Conservation (phyloP, 2,113 vertebrate species). For the Oreochromis tanganicae region DNA sequence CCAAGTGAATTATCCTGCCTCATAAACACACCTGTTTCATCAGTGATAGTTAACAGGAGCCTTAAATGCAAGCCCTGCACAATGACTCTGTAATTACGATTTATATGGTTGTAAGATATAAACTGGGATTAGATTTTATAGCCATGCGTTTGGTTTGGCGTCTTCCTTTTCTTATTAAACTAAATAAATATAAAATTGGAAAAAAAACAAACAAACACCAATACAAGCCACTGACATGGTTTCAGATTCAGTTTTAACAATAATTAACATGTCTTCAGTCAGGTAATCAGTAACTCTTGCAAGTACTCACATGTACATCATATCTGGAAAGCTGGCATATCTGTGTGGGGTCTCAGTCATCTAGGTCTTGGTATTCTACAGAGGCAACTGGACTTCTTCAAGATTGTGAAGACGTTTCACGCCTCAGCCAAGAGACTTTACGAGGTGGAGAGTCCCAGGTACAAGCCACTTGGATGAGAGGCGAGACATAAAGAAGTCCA, state of each 20-base stretch:
- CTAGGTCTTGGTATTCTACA: not conserved
- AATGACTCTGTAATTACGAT: not conserved
- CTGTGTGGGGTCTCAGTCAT: not conserved
- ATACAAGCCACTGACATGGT: not conserved
- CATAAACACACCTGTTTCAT: not conserved
- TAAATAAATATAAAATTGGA: not conserved
- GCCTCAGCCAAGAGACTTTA: not conserved
- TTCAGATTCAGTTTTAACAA: not conserved
- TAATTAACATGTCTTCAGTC: not conserved
- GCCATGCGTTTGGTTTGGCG: accelerated
- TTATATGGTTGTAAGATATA: not conserved
- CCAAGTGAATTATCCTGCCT: not conserved
- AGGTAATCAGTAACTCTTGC: not conserved
- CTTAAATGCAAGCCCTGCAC: not conserved
- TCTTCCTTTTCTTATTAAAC: not conserved
- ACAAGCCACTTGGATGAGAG: not conserved
- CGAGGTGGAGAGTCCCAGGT: accelerated
- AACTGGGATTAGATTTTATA: not conserved
- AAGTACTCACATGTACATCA: not conserved
- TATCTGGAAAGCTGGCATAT: not conserved
- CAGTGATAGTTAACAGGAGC: not conserved
- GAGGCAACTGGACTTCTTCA: not conserved
- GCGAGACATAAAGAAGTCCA: not conserved
- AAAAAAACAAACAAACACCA: not conserved
- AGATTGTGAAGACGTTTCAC: not conserved